phyloP scores from a whole-genome alignment of 1,140 invertebrate genomes.

The Ruditapes philippinarum region DNA sequence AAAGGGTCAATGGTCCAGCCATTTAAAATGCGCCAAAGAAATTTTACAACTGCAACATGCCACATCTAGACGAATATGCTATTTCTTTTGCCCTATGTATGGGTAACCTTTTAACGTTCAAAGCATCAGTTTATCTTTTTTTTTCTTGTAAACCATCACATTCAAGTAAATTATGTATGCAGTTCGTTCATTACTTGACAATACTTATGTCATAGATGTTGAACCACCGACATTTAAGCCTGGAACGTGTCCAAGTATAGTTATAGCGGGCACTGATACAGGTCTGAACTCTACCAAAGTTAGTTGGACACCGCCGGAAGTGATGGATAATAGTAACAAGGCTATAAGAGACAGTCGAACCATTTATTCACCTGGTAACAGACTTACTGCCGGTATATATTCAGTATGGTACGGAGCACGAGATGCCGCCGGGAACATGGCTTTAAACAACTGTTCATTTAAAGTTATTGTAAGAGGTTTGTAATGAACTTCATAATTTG shows the following conservation, averaged over 20 bases:
- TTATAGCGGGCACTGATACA: not conserved
- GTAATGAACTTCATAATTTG: too few species aligned
- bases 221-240: slow-evolving; percentile 19
- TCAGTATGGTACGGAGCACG: not conserved
- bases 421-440: slow-evolving; percentile 5
- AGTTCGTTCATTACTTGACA: not conserved
- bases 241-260: slow-evolving; percentile 15
- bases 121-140: not conserved
- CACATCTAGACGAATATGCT: too few species aligned
- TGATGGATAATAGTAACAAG: slow-evolving; percentile 26
- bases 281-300: slow-evolving; percentile 20
- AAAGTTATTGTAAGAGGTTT: slow-evolving; percentile 46
- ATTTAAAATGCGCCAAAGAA: too few species aligned
- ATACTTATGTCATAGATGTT: not conserved
- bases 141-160: too few species aligned
- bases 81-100: too few species aligned
- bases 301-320: not conserved
- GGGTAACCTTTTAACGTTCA: too few species aligned
- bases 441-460: not conserved
- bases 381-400: not conserved
- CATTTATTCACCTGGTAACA: not conserved
- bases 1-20: too few species aligned
- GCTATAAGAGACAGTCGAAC: too few species aligned
- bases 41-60: too few species aligned
- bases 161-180: too few species aligned